Conservation (phyloP, 2,888 invertebrate species). For the Euzetes globulus region DNA sequence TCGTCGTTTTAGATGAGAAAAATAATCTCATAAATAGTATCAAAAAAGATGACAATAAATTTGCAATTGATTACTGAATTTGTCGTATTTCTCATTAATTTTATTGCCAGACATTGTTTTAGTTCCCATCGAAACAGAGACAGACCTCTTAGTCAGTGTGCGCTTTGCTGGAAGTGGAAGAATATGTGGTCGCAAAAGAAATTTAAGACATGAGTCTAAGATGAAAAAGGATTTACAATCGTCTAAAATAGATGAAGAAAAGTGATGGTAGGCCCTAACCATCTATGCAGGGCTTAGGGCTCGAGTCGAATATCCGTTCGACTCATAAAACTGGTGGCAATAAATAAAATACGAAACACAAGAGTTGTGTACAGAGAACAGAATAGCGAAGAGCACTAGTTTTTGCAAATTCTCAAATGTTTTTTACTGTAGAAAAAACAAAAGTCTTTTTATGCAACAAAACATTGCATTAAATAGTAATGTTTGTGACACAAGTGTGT, state of each 20-base stretch:
- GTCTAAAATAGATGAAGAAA: constrained; percentile 29
- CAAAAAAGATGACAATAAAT: constrained; percentile 11
- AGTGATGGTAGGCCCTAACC: constrained; percentile 24
- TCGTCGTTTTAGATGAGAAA: constrained; percentile 7
- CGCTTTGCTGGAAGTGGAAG: neutral
- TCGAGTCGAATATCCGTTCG: neutral
- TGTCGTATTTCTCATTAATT: constrained; percentile 28
- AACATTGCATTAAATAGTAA: constrained; percentile 21
- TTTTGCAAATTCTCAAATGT: constrained; percentile 28
- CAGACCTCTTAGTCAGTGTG: constrained; percentile 5
- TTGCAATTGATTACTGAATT: constrained; percentile 18
- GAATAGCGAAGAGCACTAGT: neutral
- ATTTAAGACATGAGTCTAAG: constrained; percentile 7
- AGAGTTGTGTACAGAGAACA: neutral
- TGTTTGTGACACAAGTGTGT: constrained; percentile 1
- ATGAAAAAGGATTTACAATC: constrained; percentile 25
- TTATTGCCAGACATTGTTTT: constrained; percentile 18
- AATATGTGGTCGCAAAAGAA: constrained; percentile 24
- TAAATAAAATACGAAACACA: constrained; percentile 18
- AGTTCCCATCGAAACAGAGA: neutral
- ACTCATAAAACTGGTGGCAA: constrained; percentile 24
- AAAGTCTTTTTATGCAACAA: constrained; percentile 21
- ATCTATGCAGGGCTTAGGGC: neutral
- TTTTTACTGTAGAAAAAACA: neutral
- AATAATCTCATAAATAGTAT: constrained; percentile 20